Evolutionary conservation across 2,888 invertebrate genomes (phyloP).

Genomic region (Caenorhabditis sp.): DNA sequence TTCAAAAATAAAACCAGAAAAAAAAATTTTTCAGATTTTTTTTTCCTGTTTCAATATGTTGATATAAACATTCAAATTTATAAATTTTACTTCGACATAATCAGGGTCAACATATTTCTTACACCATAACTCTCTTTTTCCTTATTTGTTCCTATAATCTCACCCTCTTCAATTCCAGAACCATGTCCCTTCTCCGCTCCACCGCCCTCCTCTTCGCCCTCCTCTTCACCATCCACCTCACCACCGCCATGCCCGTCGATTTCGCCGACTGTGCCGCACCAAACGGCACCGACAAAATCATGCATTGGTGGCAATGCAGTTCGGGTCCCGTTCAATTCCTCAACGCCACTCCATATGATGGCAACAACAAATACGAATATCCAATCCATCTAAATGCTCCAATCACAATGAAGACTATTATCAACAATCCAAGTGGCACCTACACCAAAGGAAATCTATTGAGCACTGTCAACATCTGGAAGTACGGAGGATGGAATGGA

Average conservation of each 20-base stretch:
- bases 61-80: no score
- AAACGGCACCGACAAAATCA: constrained; percentile 53
- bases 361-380: constrained; percentile 52
- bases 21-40: no score
- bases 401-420: constrained; percentile 50
- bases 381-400: constrained; percentile 57
- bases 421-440: constrained; percentile 45
- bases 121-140: no score
- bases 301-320: constrained; percentile 59
- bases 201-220: no score
- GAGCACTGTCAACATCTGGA: constrained; percentile 57
- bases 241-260: not conserved
- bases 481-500: constrained; percentile 53
- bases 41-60: no score
- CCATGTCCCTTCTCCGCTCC: no score
- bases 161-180: no score
- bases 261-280: constrained; percentile 38
- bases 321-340: constrained; percentile 35
- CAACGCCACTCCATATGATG: constrained; percentile 42
- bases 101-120: no score
- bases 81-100: no score
- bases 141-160: no score
- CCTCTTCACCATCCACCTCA: no score
- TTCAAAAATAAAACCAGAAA: no score
- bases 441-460: constrained; percentile 46